Conservation (phyloP, 2,797 vertebrate genomes). For the Brachymystax lenok region DNA sequence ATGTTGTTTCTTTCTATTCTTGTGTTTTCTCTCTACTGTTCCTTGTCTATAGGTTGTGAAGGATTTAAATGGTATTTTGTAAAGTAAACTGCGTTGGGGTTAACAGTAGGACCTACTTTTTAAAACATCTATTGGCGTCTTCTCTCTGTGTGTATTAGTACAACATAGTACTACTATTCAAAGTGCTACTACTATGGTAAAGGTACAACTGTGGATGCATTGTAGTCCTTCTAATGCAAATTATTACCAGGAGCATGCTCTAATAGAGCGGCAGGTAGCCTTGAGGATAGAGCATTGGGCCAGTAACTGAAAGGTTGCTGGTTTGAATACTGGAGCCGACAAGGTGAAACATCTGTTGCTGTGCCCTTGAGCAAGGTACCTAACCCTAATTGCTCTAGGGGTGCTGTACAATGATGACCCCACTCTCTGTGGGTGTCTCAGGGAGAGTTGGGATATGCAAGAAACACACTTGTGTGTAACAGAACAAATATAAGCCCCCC, state of each 20-base stretch:
- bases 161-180: not conserved
- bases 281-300: too few relatives aligned
- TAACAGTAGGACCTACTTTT: not conserved
- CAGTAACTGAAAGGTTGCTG: too few relatives aligned
- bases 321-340: too few relatives aligned
- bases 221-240: not conserved
- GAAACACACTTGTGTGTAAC: too few relatives aligned
- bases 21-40: not conserved
- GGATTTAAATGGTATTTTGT: not conserved
- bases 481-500: too few relatives aligned
- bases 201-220: not conserved
- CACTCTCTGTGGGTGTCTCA: too few relatives aligned
- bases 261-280: not conserved
- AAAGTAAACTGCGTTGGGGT: not conserved
- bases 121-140: not conserved
- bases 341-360: too few relatives aligned
- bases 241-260: not conserved
- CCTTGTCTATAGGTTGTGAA: conserved; percentile 1
- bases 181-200: not conserved
- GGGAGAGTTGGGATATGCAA: too few relatives aligned
- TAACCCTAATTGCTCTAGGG: too few relatives aligned
- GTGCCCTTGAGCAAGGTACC: too few relatives aligned
- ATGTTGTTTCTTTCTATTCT: not conserved
- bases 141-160: not conserved
- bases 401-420: too few relatives aligned